A percentile compares a stretch with the other conserved stretches of the same genome.
Evolutionary conservation across 2,797 vertebrate species (phyloP).

Genomic region (Margarornis squamiger): DNA sequence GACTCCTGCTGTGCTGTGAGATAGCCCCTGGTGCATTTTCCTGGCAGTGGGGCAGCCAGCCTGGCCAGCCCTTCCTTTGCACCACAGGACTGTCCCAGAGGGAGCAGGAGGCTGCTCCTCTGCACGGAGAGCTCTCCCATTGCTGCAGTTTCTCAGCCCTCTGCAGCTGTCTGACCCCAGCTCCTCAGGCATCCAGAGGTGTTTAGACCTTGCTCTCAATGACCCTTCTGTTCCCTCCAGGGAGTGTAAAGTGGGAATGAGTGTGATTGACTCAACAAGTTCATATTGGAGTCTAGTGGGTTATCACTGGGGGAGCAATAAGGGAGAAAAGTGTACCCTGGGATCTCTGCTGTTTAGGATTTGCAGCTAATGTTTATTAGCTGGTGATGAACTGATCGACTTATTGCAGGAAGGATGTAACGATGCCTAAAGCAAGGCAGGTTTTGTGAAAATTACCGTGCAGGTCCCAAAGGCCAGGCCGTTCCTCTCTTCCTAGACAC

Average conservation of each 20-base stretch:
- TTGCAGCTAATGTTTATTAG: not conserved
- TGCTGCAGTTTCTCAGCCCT: accelerated
- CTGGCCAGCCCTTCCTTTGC: not conserved
- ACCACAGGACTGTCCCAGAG: not conserved
- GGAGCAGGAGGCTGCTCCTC: not conserved
- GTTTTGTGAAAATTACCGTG: not conserved
- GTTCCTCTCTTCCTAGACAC: not conserved
- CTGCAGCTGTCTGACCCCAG: not conserved
- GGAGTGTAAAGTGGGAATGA: not conserved
- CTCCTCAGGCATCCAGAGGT: not conserved
- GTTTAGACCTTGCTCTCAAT: not conserved
- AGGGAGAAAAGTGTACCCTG: too few relatives aligned
- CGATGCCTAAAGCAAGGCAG: not conserved
- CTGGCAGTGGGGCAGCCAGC: not conserved
- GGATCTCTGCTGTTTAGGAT: not conserved
- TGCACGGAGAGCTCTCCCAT: too few relatives aligned
- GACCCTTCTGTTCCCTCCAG: not conserved
- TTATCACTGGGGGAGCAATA: not conserved
- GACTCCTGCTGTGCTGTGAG: not conserved
- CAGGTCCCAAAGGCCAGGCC: not conserved
- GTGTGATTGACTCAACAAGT: not conserved
- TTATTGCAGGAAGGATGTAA: not conserved
- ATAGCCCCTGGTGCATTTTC: not conserved
- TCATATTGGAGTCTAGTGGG: not conserved
- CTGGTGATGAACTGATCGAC: not conserved